phyloP scores from a whole-genome alignment of 2,888 invertebrate genomes.

The Pterobdella sp. region DNA sequence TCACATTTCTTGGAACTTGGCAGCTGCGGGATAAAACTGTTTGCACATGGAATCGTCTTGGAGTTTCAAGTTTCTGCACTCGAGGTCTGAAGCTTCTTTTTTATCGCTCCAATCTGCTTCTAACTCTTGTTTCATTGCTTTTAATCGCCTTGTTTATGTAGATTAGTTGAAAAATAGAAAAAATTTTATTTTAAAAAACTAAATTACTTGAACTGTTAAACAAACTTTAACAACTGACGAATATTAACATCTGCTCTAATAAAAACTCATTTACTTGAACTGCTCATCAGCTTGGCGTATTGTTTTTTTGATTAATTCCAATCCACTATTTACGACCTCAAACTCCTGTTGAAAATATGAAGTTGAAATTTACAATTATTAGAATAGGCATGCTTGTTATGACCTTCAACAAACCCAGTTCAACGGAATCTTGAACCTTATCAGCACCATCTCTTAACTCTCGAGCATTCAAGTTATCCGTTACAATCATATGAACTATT shows the following conservation, averaged over 20 bases:
- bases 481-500: conserved; percentile 50
- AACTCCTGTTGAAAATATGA: conserved; percentile 46
- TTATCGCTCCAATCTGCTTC: conserved; percentile 90
- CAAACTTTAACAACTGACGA: not conserved
- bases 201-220: no score
- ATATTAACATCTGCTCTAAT: not conserved
- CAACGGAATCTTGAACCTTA: conserved; percentile 51
- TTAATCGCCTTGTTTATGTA: conserved; percentile 59
- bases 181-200: not conserved
- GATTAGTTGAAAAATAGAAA: conserved; percentile 10
- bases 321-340: conserved; percentile 51
- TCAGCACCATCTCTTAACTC: conserved; percentile 49
- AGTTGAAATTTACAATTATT: conserved; percentile 7
- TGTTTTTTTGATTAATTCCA: conserved; percentile 49
- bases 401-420: conserved; percentile 49
- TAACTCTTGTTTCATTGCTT: conserved; percentile 70
- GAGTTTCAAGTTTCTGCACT: conserved; percentile 63
- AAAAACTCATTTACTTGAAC: conserved; percentile 48
- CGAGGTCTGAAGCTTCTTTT: conserved; percentile 69
- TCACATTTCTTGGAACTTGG: conserved; percentile 68
- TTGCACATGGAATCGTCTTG: conserved; percentile 62
- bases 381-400: not conserved
- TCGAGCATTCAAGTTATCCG: conserved; percentile 51
- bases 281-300: conserved; percentile 50
- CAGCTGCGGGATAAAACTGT: conserved; percentile 71